Evolutionary conservation across 1,140 invertebrate species (phyloP).

Genomic region (Orchesella cincta): DNA sequence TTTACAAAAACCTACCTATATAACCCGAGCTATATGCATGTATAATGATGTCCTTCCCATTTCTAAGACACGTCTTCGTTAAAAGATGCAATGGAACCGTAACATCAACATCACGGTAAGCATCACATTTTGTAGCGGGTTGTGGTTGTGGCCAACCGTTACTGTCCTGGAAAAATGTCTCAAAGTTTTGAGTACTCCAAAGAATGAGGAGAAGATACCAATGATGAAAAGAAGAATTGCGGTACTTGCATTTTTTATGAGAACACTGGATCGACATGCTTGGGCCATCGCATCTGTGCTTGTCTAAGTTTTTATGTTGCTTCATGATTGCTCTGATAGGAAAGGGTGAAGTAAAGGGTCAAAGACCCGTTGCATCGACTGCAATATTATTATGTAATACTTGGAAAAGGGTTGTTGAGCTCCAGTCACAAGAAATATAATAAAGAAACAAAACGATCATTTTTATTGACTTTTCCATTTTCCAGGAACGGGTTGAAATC

Average conservation of each 20-base stretch:
- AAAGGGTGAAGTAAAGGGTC: slow-evolving; percentile 13
- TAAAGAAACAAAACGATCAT: no score
- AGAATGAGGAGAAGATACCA: neutral
- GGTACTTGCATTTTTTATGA: neutral
- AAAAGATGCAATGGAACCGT: no score
- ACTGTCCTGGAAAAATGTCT: neutral
- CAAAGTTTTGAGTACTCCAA: neutral
- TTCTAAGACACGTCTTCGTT: no score
- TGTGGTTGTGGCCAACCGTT: slow-evolving; percentile 20
- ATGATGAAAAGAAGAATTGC: neutral
- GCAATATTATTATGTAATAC: slow-evolving; percentile 11
- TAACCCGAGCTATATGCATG: no score
- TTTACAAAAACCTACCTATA: no score
- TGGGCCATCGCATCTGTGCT: no score
- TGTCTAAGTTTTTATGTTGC: no score
- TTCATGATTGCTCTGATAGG: neutral
- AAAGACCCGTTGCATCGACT: neutral
- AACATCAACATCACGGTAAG: no score
- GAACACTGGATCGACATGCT: neutral
- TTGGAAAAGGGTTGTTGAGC: slow-evolving; percentile 7
- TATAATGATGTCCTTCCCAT: no score
- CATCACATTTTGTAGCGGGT: neutral
- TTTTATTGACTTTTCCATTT: neutral
- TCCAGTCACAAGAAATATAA: neutral
- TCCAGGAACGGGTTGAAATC: no score